phyloP scores from a whole-genome alignment of 2,888 invertebrate genomes.

The Ectobius pallidus region DNA sequence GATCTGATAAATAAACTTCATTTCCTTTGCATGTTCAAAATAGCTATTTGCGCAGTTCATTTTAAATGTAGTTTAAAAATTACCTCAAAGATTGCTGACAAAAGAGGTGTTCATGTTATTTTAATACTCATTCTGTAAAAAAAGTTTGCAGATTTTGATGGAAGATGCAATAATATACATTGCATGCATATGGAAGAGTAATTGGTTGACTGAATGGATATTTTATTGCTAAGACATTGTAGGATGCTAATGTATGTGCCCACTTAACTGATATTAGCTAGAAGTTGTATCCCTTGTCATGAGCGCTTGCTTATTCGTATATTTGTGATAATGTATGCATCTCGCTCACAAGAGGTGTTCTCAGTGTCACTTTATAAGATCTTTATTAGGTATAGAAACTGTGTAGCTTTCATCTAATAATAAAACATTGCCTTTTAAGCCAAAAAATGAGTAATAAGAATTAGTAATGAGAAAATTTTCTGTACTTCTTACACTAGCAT shows the following conservation, averaged over 20 bases:
- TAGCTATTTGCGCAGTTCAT: too few relatives aligned
- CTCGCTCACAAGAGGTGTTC: background rate
- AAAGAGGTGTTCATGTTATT: too few relatives aligned
- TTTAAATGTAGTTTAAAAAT: too few relatives aligned
- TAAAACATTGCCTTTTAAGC: background rate
- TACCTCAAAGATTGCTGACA: too few relatives aligned
- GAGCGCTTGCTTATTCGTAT: background rate
- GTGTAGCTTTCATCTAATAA: background rate
- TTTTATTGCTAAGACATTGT: background rate
- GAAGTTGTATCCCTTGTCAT: background rate
- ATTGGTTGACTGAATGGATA: background rate
- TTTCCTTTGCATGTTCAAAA: too few relatives aligned
- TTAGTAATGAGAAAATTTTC: background rate
- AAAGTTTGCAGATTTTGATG: background rate
- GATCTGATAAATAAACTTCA: too few relatives aligned
- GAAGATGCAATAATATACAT: conserved; percentile 5
- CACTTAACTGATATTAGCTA: background rate
- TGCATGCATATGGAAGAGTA: background rate
- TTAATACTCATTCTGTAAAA: too few relatives aligned
- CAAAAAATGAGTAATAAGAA: background rate
- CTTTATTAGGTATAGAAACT: background rate
- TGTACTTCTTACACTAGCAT: background rate
- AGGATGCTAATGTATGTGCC: background rate
- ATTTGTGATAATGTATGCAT: background rate
- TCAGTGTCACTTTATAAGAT: background rate